Evolutionary conservation across 2,113 vertebrate genomes (phyloP), one percentile per base, ranked within the genome.

Genomic region (Chelonoidis abingdonii): DNA sequence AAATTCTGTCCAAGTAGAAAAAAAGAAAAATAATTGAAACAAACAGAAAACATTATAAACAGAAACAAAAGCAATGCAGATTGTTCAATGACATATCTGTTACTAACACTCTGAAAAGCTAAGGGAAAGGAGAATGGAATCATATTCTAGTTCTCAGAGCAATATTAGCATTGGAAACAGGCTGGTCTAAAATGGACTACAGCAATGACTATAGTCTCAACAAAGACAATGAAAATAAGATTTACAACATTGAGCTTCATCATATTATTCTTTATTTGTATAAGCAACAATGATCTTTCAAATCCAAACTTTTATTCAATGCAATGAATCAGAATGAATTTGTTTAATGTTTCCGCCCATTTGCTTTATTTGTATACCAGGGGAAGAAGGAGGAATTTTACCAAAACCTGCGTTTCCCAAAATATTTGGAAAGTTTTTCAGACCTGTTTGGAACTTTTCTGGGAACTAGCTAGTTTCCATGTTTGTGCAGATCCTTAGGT

Each of bases 1-100:
- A 96, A 94, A 94, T 85, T 95, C 78, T 59, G 38, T 54, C 91
- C 83, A 85, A 78, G 38, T 80, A 91, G n/a, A 53, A 87, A 93
- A 29, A 89, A 17, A 65, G 50, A 62, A 96, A 93, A 96, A 95
- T 29, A 83, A 79, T 88, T 69, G 96, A 86, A 81, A 92, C 6
- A 93, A 93, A 91, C 44, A 95, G 53, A 6, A 93, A 84, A 9
- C 50, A 13, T 75, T 87, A 81, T 50, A 91, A 84, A 41, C 21
- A 14, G 19, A 94, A 95, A 80, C 12, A 82, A 91, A 89, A 6
- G 6, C 3, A 87, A 27, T 76, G 87, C 62, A 78, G 79, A 79
- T 92, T 83, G 22, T 93, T 93, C 54, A 93, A 83, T 90, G 17
- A 3, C 11, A 72, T 59, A 93, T 29, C 12, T 54, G 25, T 88